A percentile compares a stretch with the other conserved stretches of the same genome.
phyloP scores from a whole-genome alignment of 1,140 invertebrate genomes.

The Drosophila sproati region DNA sequence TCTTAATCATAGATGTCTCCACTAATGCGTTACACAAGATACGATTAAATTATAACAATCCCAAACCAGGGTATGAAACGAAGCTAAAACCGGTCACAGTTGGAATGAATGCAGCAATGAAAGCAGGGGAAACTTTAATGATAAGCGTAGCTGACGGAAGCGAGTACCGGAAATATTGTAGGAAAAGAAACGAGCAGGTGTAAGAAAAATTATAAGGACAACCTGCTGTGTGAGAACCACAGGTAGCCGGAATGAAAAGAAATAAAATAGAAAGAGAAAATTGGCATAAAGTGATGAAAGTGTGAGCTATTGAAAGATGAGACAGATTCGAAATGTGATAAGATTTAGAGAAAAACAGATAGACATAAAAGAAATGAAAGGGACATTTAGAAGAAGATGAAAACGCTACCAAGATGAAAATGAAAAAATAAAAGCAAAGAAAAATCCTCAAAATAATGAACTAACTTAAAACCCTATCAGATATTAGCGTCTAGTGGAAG shows the following conservation, averaged over 20 bases:
- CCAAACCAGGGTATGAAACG: no score
- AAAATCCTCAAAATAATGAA: no score
- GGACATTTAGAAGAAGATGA: not conserved
- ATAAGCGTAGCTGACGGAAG: slow-evolving; percentile 50
- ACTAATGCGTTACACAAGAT: no score
- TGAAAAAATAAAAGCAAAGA: no score
- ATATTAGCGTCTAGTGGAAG: no score
- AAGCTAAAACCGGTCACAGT: not conserved
- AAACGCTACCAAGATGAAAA: no score
- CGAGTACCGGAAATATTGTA: slow-evolving; percentile 42
- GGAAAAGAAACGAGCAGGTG: slow-evolving; percentile 30
- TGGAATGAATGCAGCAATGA: not conserved
- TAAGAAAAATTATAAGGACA: slow-evolving; percentile 39
- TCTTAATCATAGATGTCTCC: no score
- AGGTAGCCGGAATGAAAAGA: not conserved
- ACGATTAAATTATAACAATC: no score
- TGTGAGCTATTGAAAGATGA: slow-evolving; percentile 4
- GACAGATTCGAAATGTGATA: not conserved
- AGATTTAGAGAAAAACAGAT: not conserved
- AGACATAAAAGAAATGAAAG: not conserved
- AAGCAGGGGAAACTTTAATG: slow-evolving; percentile 64
- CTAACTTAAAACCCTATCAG: no score
- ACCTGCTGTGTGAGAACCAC: slow-evolving; percentile 17
- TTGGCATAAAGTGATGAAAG: slow-evolving; percentile 2
- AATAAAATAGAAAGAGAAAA: not conserved